A percentile compares a stretch with the other conserved stretches of the same genome.
Evolutionary conservation across 2,797 vertebrate genomes (phyloP).

Genomic region (Clamator glandarius): DNA sequence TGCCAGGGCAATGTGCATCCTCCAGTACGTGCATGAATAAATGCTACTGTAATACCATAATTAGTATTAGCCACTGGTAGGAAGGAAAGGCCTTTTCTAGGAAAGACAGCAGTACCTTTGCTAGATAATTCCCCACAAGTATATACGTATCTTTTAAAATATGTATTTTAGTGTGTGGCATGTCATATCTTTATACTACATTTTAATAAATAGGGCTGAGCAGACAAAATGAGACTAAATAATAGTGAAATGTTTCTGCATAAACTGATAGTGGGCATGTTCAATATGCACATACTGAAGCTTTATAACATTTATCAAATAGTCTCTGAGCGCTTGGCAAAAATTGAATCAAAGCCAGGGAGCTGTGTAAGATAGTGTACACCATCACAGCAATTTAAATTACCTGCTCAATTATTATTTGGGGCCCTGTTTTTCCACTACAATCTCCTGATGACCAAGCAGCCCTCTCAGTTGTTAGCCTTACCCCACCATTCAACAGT

Average conservation of each 20-base stretch:
- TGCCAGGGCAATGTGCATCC: background rate
- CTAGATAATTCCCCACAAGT: background rate
- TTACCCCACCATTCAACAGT: background rate
- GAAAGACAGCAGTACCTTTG: background rate
- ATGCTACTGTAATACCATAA: background rate
- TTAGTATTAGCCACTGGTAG: background rate
- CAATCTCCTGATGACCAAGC: background rate
- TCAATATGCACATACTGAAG: rapidly evolving
- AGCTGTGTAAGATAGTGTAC: background rate
- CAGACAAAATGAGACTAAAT: background rate
- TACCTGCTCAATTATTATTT: background rate
- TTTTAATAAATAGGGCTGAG: background rate
- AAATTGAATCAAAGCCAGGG: conserved; percentile 18
- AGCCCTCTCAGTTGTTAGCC: background rate
- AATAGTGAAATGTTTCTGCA: background rate
- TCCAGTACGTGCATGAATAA: background rate
- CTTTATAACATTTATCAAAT: background rate
- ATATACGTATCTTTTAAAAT: background rate
- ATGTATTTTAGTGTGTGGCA: background rate
- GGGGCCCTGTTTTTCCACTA: conserved; percentile 10
- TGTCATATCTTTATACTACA: background rate
- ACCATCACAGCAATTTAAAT: background rate
- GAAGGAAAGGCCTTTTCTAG: background rate
- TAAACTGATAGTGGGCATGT: background rate
- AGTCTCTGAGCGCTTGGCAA: background rate